Conservation (phyloP, 2,113 vertebrate species). For the Centropus unirufus region DNA sequence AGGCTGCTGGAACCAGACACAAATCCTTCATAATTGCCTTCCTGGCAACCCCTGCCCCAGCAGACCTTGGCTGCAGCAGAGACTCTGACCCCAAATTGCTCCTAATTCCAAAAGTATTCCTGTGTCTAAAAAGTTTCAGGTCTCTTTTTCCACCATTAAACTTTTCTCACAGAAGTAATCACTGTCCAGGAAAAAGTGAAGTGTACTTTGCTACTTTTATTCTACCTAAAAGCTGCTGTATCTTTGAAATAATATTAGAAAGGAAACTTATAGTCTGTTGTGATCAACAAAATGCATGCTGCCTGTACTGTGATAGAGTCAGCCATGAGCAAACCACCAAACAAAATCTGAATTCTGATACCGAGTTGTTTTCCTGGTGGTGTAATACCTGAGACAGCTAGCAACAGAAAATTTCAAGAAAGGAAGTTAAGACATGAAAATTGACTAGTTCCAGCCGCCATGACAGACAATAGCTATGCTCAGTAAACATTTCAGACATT, state of each 20-base stretch:
- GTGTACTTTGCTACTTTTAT: not conserved
- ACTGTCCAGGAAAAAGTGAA: not conserved
- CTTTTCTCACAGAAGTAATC: not conserved
- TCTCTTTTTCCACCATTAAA: not conserved
- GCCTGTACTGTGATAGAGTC: not conserved
- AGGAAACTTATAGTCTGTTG: not conserved
- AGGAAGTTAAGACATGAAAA: not conserved
- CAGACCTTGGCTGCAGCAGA: not conserved
- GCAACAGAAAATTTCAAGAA: not conserved
- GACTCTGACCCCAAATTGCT: not conserved
- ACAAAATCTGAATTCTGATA: not conserved
- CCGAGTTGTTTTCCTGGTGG: not conserved
- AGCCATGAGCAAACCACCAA: not conserved
- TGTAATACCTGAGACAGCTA: not conserved
- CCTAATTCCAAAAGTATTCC: not conserved
- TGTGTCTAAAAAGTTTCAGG: not conserved
- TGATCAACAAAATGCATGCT: not conserved
- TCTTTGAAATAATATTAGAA: not conserved
- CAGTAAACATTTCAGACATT: conserved; percentile 24
- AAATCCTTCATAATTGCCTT: conserved; percentile 41
- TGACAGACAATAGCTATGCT: not conserved
- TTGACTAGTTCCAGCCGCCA: not conserved
- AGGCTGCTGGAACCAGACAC: conserved; percentile 29
- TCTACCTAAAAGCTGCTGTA: not conserved
- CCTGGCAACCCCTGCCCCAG: not conserved